Base-by-base conservation (phyloP, 2,113 vertebrate species). In the Aptenodytes forsteri region DNA sequence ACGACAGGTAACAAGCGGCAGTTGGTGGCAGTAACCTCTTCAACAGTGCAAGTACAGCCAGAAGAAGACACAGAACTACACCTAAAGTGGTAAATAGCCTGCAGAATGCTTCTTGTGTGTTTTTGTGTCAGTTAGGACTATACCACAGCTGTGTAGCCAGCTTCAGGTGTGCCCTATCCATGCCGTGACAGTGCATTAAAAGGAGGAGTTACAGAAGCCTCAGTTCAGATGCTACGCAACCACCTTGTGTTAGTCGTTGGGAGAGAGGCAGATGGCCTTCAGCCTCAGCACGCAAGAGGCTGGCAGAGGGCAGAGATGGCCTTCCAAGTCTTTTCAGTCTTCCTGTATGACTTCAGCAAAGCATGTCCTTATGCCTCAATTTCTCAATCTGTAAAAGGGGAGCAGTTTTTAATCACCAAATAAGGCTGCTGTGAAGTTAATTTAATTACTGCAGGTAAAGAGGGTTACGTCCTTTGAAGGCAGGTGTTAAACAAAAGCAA, bases 361-460 rank as follows among this genome's bases (percentile, higher is more conserved):
- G 25, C 46, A 11, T 29, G 21, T 34, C 55, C 15, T 90, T 72
- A 32, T 21, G 15, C 36, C 19, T 85, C 70, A 66, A 27, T 87
- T 95, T 92, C 38, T 87, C 58, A 46, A 0, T 77, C 58, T 73
- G 40, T 79, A 44, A 83, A 89, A 76, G 32, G 46, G 18, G 46
- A 90, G 18, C 23, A 80, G 64, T 20, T 96, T 93, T 93, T 86
- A 95, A 73, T 81, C 59, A 20, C 26, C 16, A 82, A 25, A 55
- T 62, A 75, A 62, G 46, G 16, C 49, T 70, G 25, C 47, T 83
- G 55, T 25, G 47, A 86, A 83, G 62, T 82, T 81, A 71, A 67
- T 79, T 92, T 84, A 93, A 91, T 90, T 91, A 80, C 67, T 62
- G 19, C 50, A 85, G 78, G 75, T 94, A 96, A 87, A 79, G 58